phyloP scores from a whole-genome alignment of 2,113 vertebrate genomes.

The Arizona elegans region DNA sequence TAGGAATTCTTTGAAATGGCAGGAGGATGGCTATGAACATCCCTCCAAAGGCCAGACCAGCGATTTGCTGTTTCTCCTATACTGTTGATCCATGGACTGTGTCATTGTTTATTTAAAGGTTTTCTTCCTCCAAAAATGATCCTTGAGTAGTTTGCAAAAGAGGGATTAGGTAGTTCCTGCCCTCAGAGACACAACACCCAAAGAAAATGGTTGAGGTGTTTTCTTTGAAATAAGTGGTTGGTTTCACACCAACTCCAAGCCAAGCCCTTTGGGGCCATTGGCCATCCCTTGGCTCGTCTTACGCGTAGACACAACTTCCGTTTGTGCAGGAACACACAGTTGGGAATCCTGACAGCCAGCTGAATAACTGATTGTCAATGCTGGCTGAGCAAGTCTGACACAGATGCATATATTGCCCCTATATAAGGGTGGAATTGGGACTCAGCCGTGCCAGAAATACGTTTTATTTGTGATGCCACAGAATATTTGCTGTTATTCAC shows the following conservation, averaged over 20 bases:
- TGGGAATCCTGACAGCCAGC: neutral
- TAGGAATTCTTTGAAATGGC: neutral
- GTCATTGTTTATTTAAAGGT: neutral
- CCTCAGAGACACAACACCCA: neutral
- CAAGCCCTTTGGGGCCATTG: neutral
- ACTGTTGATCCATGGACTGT: neutral
- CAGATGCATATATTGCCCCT: fast-evolving
- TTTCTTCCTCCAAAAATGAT: neutral
- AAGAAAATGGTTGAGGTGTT: neutral
- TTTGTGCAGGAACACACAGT: neutral
- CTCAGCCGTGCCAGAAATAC: neutral
- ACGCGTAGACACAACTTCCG: neutral
- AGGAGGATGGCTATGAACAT: neutral
- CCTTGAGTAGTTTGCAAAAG: neutral
- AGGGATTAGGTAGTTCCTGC: neutral
- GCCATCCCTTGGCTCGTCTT: neutral
- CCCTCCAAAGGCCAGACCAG: neutral
- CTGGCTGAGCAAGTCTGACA: neutral
- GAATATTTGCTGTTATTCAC: neutral
- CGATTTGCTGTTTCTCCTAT: neutral
- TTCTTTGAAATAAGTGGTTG: neutral
- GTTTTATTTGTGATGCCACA: neutral
- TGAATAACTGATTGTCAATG: neutral
- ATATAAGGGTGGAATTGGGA: neutral
- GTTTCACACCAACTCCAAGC: neutral